Base-by-base conservation (phyloP, 2,888 invertebrate genomes). In the Agriotes lineatus region DNA sequence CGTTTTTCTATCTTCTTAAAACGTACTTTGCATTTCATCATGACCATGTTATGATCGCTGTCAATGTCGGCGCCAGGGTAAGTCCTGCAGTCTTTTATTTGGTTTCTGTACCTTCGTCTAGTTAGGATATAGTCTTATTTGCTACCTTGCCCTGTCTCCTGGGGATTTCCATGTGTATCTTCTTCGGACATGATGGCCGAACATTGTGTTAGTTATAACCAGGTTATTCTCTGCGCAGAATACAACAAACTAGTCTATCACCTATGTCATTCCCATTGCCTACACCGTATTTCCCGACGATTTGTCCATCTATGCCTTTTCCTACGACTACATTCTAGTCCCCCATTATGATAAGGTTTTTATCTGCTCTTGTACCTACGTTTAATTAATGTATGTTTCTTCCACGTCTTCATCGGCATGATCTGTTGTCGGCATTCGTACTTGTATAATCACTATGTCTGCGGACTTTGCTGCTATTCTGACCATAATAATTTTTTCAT, bases 61-160 rank as follows among this genome's bases (percentile, higher is more conserved):
- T 58, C 39, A 6, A 58, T 48, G 16, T 45, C 60, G 19, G 30
- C 30, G 35, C 50, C 50, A 14, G 61, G 37, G 37, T 61, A 61
- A 22, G 22, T 50, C 14, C 33, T 61, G 12, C 35, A 61, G 50
- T 50, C 35, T 61, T 61, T 61, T 19, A 37, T 22, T 33, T 61
- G 61, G 35, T 30, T 60, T 30, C 22, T 60, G 37, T 20, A 66
- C 12, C 59, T 48, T 18, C 22, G n/a, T 52, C 14, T 60, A 5
- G 37, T 50, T 12, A 60, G 14, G 9, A 52, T 67, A 33, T 61
- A 67, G 20, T 67, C 67, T 30, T n/a, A 61, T 60, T 44, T 67
- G 67, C 20, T 67, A 54, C 16, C 35, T 59, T 10, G 10, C 22
- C 1, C n/a, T 50, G 33, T 60, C 66, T 19, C 54, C 67, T 1